Base-by-base conservation (phyloP, 2,113 vertebrate genomes). In the Pomatorhinus ruficollis region DNA sequence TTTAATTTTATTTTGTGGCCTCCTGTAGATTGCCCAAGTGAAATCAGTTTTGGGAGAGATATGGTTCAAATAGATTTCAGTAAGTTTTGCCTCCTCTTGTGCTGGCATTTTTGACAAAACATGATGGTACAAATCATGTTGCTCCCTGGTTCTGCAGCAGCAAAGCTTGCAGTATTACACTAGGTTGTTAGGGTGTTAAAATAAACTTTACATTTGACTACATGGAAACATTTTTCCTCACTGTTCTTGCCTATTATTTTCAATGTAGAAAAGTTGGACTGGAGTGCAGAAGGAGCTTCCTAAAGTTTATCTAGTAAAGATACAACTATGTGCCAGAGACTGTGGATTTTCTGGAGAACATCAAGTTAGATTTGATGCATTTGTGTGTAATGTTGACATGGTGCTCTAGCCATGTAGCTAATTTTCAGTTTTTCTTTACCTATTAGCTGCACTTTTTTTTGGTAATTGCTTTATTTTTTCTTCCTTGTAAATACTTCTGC, bases 311-410 rank as follows among this genome's bases (percentile, higher is more conserved):
- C 16, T 64, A 61, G 14, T 40, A 31, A 45, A 39, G 31, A 25
- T 70, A 33, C 35, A 79, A 13, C 18, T 53, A 27, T 75, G 53
- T 71, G 27, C 31, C 30, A 39, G 50, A 79, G 40, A 53, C 24
- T 23, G 5, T 40, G 57, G 30, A 16, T 90, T 90, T 92, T 74
- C 35, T 64, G 60, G 16, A 70, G 28, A 89, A 25, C 8, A 49
- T 50, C 19, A 53, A 45, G 17, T 54, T 85, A 71, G 5, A 42
- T 50, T 81, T 75, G 37, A 45, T 47, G 10, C 9, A 25, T 86
- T n/a, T 20, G 0, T 57, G 33, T 23, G 16, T 81, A 18, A 22
- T 22, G 5, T 19, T 54, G 25, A 27, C 1, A 0, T 11, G 17
- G 12, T 61, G 35, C 5, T 81, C n/a, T 84, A 42, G 11, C 40